These are phyloP conservation scores for Spodoptera frugiperda DNA, from an alignment of 1,140 invertebrate genomes.

Conservation along the genomic window DNA sequence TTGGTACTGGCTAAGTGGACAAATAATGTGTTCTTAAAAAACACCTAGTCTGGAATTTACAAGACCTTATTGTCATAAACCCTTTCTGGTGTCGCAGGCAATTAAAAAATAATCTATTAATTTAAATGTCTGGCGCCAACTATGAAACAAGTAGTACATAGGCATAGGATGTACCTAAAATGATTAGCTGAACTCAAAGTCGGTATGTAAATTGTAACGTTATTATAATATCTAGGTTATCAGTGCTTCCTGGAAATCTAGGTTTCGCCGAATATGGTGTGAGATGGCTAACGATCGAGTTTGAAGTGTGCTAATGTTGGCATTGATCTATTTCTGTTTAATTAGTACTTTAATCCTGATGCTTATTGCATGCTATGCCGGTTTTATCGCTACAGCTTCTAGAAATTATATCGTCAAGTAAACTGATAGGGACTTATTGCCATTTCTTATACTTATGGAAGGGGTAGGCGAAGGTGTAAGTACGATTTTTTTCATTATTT, in stretches of 20 bases:
- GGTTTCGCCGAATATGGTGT: conserved; percentile 29
- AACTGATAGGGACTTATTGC: too few relatives aligned
- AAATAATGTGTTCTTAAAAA: too few relatives aligned
- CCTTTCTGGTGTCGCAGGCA: too few relatives aligned
- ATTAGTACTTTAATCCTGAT: not conserved
- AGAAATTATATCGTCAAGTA: too few relatives aligned
- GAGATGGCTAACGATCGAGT: conserved; percentile 11
- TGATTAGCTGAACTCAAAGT: not conserved
- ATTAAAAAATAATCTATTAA: too few relatives aligned
- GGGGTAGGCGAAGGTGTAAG: too few relatives aligned
- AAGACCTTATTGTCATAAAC: too few relatives aligned
- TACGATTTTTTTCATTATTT: too few relatives aligned
- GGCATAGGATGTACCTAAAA: not conserved
- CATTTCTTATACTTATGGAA: too few relatives aligned
- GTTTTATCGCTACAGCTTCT: too few relatives aligned
- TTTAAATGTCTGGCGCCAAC: conserved; percentile 12
- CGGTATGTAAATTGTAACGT: conserved; percentile 28
- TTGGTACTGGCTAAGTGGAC: too few relatives aligned
- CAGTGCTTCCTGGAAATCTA: conserved; percentile 39
- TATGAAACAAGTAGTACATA: not conserved
- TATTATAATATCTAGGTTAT: conserved; percentile 30
- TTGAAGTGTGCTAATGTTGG: conserved; percentile 27
- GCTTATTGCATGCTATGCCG: not conserved
- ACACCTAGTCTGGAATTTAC: too few relatives aligned
- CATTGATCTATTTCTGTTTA: not conserved